Percentiles rank a stretch among this genome's conserved stretches.
These are phyloP conservation scores for Montipora sp. DNA, from an alignment of 64 coral and sea anemone genomes.

Conservation along the genomic window DNA sequence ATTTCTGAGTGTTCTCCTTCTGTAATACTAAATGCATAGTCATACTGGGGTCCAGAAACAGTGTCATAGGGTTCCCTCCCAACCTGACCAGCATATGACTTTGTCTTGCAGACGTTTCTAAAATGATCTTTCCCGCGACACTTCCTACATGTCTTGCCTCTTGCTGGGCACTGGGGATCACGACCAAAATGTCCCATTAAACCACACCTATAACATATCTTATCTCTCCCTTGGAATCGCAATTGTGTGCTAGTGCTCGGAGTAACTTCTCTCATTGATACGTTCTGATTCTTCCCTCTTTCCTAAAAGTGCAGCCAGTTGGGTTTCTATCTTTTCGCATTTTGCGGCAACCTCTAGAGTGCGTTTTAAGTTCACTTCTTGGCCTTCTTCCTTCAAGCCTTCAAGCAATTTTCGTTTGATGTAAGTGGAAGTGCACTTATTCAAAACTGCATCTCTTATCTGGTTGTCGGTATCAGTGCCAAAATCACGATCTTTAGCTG, in stretches of 20 bases:
- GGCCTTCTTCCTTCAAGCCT: too few species aligned
- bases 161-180: slow-evolving; percentile 29
- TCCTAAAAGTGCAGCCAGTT: slow-evolving; percentile 31
- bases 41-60: not conserved
- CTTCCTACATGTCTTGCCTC: too few species aligned
- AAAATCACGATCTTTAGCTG: slow-evolving; percentile 55
- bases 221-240: not conserved
- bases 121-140: slow-evolving; percentile 10
- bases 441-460: slow-evolving; percentile 45
- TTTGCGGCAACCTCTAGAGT: slow-evolving; percentile 58
- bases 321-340: slow-evolving; percentile 26
- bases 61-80: not conserved
- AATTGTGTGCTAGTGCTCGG: not conserved
- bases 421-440: slow-evolving; percentile 3
- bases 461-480: slow-evolving; percentile 44
- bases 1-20: slow-evolving; percentile 9
- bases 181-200: slow-evolving; percentile 32
- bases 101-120: slow-evolving; percentile 9
- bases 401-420: too few species aligned
- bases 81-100: not conserved
- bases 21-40: not conserved
- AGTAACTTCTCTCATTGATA: too few species aligned
- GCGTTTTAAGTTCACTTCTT: not conserved
- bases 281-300: slow-evolving; percentile 21
- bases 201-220: slow-evolving; percentile 50